Evolutionary conservation across 2,113 vertebrate genomes (phyloP).

Genomic region (Xiphophorus hellerii): DNA sequence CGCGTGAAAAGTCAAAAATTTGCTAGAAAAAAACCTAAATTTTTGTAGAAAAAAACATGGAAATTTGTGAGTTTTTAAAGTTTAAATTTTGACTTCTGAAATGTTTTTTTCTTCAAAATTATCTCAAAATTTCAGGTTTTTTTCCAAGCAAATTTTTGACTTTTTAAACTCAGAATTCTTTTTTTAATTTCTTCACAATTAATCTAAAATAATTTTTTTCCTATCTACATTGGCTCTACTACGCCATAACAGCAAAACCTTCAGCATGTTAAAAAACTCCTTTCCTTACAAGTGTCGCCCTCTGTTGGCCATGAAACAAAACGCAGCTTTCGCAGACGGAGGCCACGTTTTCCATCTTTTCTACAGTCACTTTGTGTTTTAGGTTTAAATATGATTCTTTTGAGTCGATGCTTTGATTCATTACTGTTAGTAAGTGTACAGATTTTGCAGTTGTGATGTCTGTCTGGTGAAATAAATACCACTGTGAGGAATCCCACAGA

Average conservation of each 20-base stretch:
- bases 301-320: not conserved
- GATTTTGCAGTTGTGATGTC: not conserved
- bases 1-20: no score
- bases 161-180: no score
- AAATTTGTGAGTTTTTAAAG: no score
- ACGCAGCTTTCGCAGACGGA: not conserved
- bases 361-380: not conserved
- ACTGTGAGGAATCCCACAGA: not conserved
- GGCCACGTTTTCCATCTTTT: not conserved
- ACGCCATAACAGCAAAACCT: not conserved
- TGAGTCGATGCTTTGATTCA: not conserved
- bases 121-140: no score
- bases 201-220: no score
- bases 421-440: not conserved
- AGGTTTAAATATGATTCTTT: not conserved
- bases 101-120: no score
- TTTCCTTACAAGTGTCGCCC: not conserved
- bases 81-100: no score
- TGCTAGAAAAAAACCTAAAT: no score
- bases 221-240: no score
- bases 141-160: no score
- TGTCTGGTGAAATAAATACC: constrained; percentile 26
- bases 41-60: no score
- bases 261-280: not conserved
- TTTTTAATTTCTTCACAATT: no score